These are phyloP conservation scores for Anthopleura sola DNA, from an alignment of 64 coral and sea anemone species.

Conservation along the genomic window DNA sequence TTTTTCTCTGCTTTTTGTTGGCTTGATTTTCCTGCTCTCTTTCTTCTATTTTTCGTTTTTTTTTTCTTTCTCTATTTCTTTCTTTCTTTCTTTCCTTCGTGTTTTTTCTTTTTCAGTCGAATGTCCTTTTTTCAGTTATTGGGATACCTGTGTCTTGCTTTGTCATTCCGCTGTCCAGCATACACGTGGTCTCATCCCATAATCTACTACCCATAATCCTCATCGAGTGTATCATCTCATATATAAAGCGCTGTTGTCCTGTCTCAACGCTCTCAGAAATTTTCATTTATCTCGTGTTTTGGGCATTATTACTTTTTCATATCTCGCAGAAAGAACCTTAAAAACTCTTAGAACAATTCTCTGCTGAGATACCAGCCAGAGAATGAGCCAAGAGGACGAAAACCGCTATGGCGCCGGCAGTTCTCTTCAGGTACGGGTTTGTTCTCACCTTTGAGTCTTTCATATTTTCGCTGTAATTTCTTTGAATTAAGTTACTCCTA, in stretches of 20 bases:
- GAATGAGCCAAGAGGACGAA: conserved; percentile 18
- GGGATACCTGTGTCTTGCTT: neutral
- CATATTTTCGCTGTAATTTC: neutral
- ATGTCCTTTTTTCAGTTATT: no score
- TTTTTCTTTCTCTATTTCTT: no score
- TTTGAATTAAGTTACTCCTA: neutral
- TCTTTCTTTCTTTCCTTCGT: no score
- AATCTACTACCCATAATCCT: neutral
- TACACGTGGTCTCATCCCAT: neutral
- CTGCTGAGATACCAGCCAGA: neutral
- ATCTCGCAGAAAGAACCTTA: neutral
- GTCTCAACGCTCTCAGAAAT: neutral
- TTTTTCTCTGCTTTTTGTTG: no score
- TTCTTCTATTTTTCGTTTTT: no score
- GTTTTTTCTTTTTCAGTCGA: no score
- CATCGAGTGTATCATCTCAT: neutral
- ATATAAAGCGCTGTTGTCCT: neutral
- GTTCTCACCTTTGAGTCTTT: neutral
- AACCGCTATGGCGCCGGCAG: conserved; percentile 5
- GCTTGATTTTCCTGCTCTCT: no score
- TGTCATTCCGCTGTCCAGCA: neutral
- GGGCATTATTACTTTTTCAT: neutral
- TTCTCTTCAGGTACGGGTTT: conserved; percentile 7
- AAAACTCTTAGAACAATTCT: neutral
- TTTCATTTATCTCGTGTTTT: neutral